Evolutionary conservation across 2,888 invertebrate genomes (phyloP).

Genomic region (Pollenia labialis): DNA sequence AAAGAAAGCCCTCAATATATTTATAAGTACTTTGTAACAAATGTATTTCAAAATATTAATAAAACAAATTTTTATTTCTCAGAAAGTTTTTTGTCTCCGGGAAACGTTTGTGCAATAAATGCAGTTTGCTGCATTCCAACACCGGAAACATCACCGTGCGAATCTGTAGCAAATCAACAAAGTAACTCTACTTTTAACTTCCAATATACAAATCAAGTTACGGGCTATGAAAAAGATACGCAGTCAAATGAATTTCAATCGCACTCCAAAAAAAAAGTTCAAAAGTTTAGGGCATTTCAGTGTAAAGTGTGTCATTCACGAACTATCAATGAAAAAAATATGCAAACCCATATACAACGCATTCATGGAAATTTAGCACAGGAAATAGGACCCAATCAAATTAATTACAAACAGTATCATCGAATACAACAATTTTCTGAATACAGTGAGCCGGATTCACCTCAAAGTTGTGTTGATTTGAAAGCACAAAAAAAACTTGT

Average conservation of each 20-base stretch:
- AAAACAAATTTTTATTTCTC: no score
- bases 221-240: not conserved
- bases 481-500: not conserved
- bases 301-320: slow-evolving; percentile 23
- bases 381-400: not conserved
- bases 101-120: no score
- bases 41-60: no score
- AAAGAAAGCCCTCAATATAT: no score
- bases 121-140: no score
- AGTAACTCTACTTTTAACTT: no score
- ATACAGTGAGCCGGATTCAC: not conserved
- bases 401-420: not conserved
- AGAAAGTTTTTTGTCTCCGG: no score
- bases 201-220: no score
- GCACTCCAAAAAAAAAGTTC: not conserved
- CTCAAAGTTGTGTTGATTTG: not conserved
- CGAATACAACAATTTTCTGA: not conserved
- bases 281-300: not conserved
- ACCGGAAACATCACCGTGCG: no score
- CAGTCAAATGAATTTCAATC: not conserved
- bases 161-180: no score
- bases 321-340: slow-evolving; percentile 13
- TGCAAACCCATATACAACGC: slow-evolving; percentile 14
- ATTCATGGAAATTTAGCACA: not conserved
- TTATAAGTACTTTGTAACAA: no score